Evolutionary conservation across 1,140 invertebrate genomes (phyloP).

Genomic region (Lepidurus packardi): DNA sequence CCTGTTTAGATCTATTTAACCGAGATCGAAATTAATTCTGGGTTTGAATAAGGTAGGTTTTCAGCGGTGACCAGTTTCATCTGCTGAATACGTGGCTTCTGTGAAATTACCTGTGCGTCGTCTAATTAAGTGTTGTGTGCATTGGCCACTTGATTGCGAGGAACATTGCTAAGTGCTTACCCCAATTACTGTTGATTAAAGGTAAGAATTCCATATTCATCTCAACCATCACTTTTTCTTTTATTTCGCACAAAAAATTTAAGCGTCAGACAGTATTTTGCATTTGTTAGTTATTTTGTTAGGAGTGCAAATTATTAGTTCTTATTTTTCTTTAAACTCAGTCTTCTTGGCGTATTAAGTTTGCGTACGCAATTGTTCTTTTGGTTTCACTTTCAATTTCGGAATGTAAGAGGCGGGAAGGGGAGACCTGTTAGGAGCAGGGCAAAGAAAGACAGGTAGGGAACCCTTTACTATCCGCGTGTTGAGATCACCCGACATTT

Average conservation of each 20-base stretch:
- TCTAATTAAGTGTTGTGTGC: background rate
- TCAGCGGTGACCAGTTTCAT: background rate
- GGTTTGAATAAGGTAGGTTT: background rate
- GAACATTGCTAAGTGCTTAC: background rate
- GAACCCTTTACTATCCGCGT: background rate
- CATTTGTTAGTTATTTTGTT: no score
- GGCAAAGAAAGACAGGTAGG: background rate
- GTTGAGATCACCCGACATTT: background rate
- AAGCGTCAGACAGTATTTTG: no score
- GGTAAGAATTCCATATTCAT: background rate
- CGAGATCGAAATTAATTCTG: background rate
- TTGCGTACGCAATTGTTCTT: background rate
- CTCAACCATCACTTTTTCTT: background rate
- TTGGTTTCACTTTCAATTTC: background rate
- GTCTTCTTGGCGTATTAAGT: background rate
- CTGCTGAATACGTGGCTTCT: constrained; percentile 13
- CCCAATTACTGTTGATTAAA: background rate
- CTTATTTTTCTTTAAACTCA: no score
- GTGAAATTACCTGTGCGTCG: constrained; percentile 7
- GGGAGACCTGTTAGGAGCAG: background rate
- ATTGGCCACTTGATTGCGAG: constrained; percentile 5
- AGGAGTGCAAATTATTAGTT: no score
- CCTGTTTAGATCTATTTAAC: background rate
- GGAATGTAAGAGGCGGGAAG: background rate
- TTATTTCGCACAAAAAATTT: background rate